Percentiles rank a stretch among this genome's conserved stretches.
Conservation (phyloP, 2,888 invertebrate species). For the Protophormia terraenovae region DNA sequence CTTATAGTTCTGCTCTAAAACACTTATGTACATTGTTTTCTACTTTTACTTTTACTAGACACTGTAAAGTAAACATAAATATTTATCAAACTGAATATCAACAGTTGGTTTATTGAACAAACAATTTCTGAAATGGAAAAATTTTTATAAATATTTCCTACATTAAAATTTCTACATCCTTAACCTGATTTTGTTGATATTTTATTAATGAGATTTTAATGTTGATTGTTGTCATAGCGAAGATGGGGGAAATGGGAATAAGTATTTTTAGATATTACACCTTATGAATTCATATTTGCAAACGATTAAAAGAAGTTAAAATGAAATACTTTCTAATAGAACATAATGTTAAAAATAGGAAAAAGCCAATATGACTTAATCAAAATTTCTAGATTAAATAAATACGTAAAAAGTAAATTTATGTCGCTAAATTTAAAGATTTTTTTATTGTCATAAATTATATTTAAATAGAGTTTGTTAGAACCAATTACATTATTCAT, state of each 20-base stretch:
- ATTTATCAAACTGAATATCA: neutral
- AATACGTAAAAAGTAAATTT: too few relatives aligned
- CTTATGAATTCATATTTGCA: too few relatives aligned
- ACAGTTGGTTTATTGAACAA: constrained; percentile 35
- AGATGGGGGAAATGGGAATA: neutral
- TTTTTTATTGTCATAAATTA: neutral
- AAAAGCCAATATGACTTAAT: too few relatives aligned
- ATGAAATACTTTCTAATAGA: too few relatives aligned
- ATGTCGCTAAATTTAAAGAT: too few relatives aligned
- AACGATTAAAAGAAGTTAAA: too few relatives aligned
- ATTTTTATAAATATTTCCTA: constrained; percentile 17
- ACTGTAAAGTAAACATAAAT: neutral
- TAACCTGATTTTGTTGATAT: neutral
- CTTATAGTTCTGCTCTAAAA: too few relatives aligned
- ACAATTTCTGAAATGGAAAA: constrained; percentile 2
- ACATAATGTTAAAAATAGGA: too few relatives aligned
- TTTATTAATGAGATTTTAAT: constrained; percentile 10
- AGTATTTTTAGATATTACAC: neutral
- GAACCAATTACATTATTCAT: neutral
- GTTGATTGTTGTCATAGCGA: constrained; percentile 6
- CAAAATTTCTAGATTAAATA: too few relatives aligned
- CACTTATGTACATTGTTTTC: too few relatives aligned
- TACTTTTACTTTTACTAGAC: neutral
- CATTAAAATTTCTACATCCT: neutral
- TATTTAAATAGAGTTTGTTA: neutral